Evolutionary conservation across 1,140 invertebrate genomes (phyloP).

Genomic region (Pseudomyrmex gracilis): DNA sequence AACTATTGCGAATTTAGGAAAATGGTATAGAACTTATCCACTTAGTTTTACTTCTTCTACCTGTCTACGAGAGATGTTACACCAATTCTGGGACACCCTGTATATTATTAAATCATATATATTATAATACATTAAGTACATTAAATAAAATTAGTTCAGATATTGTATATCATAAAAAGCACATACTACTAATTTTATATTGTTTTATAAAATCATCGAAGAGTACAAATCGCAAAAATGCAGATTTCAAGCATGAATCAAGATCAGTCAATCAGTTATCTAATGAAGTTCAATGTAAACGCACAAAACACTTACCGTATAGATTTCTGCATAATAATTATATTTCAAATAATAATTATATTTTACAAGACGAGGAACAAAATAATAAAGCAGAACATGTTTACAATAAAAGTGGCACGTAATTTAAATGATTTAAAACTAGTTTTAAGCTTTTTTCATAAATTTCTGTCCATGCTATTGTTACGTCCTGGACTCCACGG

Average conservation of each 20-base stretch:
- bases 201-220: constrained; percentile 13
- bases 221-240: neutral
- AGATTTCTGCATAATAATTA: neutral
- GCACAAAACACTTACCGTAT: neutral
- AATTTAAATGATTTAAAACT: neutral
- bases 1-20: too few species aligned
- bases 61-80: too few species aligned
- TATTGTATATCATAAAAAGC: neutral
- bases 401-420: neutral
- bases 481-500: too few species aligned
- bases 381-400: constrained; percentile 12
- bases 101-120: too few species aligned
- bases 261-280: neutral
- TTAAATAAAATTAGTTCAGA: neutral
- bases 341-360: constrained; percentile 1
- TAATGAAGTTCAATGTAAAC: neutral
- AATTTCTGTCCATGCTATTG: neutral
- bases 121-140: too few species aligned
- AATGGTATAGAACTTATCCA: too few species aligned
- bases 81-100: too few species aligned
- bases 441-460: neutral
- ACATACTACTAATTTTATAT: constrained; percentile 12
- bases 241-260: neutral
- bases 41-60: too few species aligned
- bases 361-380: neutral